phyloP scores from a whole-genome alignment of 2,113 vertebrate species.

The Chascanopsetta lugubris region DNA sequence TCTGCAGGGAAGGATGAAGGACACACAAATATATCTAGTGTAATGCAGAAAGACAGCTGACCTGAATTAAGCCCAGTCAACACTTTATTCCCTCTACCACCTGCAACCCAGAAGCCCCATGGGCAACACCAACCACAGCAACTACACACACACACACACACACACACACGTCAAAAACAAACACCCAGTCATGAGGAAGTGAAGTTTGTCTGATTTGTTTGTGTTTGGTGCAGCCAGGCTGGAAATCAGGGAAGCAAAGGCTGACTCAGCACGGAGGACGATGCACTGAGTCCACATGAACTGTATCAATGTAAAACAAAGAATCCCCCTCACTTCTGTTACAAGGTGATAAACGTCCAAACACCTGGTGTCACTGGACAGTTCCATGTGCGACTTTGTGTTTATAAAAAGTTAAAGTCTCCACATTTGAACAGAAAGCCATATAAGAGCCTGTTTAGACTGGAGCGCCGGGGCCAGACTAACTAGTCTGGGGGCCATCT shows the following conservation, averaged over 20 bases:
- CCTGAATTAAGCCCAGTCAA: slow-evolving; percentile 58
- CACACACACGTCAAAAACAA: neutral
- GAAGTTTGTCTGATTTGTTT: neutral
- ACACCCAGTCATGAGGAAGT: neutral
- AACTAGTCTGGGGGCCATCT: slow-evolving; percentile 46
- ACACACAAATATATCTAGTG: slow-evolving; percentile 36
- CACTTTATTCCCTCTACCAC: slow-evolving; percentile 48
- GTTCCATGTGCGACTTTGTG: slow-evolving; percentile 16
- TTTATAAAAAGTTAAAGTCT: slow-evolving; percentile 54
- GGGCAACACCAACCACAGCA: slow-evolving; percentile 28
- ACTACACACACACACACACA: slow-evolving; percentile 2
- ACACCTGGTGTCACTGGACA: slow-evolving; percentile 18
- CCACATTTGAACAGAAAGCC: slow-evolving; percentile 62
- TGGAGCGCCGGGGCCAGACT: slow-evolving; percentile 47
- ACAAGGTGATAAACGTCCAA: slow-evolving; percentile 13
- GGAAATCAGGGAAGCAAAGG: no score
- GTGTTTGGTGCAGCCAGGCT: neutral
- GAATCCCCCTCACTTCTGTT: neutral
- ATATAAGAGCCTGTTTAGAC: slow-evolving; percentile 72
- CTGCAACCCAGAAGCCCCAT: slow-evolving; percentile 40
- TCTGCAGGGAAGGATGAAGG: slow-evolving; percentile 25
- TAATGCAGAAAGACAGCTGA: slow-evolving; percentile 65
- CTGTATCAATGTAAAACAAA: no score
- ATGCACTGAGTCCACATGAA: no score
- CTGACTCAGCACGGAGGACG: neutral